Conservation (phyloP, 1,140 invertebrate genomes). For the Colletes gigas region DNA sequence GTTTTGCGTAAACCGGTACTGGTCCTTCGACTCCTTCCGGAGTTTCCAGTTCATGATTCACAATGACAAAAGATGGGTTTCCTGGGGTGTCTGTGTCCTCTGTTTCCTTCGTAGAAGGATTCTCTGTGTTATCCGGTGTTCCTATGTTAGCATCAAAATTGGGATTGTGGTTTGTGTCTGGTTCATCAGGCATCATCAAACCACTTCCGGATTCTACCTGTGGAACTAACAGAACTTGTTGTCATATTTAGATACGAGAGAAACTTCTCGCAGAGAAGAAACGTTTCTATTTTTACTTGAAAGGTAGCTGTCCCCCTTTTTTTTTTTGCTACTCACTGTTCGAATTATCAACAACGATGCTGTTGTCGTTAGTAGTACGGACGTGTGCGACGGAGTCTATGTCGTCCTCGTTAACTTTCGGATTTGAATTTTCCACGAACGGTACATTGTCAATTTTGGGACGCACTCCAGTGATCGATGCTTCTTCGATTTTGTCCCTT, state of each 20-base stretch:
- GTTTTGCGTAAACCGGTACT: conserved; percentile 79
- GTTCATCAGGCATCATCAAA: conserved; percentile 49
- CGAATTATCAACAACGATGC: not conserved
- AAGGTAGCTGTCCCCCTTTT: too few species aligned
- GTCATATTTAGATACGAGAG: too few species aligned
- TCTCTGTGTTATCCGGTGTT: conserved; percentile 41
- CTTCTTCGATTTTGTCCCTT: not conserved
- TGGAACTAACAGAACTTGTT: conserved; percentile 36
- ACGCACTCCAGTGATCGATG: conserved; percentile 4
- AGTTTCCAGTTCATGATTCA: conserved; percentile 82
- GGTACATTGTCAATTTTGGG: conserved; percentile 16
- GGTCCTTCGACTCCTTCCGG: conserved; percentile 83
- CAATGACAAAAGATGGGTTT: conserved; percentile 76
- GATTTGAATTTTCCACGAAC: conserved; percentile 34
- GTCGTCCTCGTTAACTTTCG: conserved; percentile 23
- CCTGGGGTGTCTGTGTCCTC: conserved; percentile 10
- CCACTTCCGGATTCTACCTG: conserved; percentile 65
- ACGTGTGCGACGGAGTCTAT: not conserved
- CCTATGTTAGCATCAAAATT: conserved; percentile 32
- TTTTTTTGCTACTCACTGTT: conserved; percentile 13
- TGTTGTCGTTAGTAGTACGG: conserved; percentile 6
- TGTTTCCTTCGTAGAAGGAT: not conserved
- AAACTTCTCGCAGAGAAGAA: too few species aligned
- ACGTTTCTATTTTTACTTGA: not conserved
- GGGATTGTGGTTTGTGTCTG: conserved; percentile 37